phyloP scores from a whole-genome alignment of 2,113 vertebrate species.

The Meriones unguiculatus region DNA sequence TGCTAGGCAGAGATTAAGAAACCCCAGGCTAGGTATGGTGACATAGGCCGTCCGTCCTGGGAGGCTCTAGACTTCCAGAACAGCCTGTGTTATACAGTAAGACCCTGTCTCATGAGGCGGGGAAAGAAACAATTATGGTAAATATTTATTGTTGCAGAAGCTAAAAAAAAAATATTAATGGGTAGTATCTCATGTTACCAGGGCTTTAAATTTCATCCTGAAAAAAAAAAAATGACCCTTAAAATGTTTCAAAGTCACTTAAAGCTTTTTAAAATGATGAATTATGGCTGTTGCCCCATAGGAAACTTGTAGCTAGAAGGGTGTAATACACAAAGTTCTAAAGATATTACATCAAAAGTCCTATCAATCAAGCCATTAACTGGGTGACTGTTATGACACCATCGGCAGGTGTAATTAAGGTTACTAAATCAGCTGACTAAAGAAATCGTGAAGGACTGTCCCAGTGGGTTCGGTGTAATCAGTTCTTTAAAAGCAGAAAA shows the following conservation, averaged over 20 bases:
- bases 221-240: conserved; percentile 17
- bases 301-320: not conserved
- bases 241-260: conserved; percentile 42
- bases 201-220: conserved; percentile 56
- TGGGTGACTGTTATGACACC: not conserved
- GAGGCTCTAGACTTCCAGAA: not conserved
- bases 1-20: conserved; percentile 15
- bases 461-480: not conserved
- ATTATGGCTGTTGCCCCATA: not conserved
- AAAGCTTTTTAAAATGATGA: not conserved
- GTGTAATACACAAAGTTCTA: not conserved
- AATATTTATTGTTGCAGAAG: conserved; percentile 42
- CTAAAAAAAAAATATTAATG: conserved; percentile 39
- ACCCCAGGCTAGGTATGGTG: not conserved
- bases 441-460: not conserved
- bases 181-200: not conserved
- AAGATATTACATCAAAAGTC: not conserved
- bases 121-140: not conserved
- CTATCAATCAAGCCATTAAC: not conserved
- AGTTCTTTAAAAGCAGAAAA: conserved; percentile 16
- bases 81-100: not conserved
- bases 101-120: not conserved
- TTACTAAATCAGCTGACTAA: conserved; percentile 19
- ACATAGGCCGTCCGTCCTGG: no score
- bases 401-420: not conserved